A percentile compares a stretch with the other conserved stretches of the same genome.
Conservation (phyloP, 2,797 vertebrate genomes). For the Chiroxiphia lanceolata region DNA sequence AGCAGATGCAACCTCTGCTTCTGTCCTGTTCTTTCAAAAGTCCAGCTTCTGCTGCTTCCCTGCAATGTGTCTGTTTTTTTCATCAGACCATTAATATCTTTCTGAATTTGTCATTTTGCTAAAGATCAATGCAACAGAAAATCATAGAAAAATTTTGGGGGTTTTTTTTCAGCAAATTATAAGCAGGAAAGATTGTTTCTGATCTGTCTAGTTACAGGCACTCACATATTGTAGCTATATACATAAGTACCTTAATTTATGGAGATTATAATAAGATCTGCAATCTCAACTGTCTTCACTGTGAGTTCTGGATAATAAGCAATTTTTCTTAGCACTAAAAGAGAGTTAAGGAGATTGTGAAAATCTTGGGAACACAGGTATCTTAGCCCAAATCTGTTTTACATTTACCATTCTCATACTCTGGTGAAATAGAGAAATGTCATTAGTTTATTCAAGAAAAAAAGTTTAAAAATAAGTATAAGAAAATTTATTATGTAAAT, state of each 20-base stretch:
- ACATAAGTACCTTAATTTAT: background rate
- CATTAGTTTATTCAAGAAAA: background rate
- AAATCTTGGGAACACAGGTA: background rate
- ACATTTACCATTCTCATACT: background rate
- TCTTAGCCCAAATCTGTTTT: background rate
- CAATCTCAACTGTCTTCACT: background rate
- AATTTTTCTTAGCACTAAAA: background rate
- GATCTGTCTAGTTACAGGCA: background rate
- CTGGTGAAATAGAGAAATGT: background rate
- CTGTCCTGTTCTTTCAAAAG: background rate
- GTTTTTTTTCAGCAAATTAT: background rate
- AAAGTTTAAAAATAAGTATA: background rate
- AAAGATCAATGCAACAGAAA: background rate
- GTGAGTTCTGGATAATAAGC: background rate
- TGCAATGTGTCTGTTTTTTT: background rate
- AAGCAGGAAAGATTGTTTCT: background rate
- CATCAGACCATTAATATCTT: background rate
- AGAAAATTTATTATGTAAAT: background rate
- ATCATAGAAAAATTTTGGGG: background rate
- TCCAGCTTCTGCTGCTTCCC: background rate
- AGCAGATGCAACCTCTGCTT: background rate
- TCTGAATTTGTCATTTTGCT: background rate
- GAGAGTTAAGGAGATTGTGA: background rate
- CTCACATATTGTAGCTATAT: background rate
- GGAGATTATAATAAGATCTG: background rate